These are phyloP conservation scores for Hipparchia semele DNA, from an alignment of 2,888 invertebrate genomes.

Conservation along the genomic window DNA sequence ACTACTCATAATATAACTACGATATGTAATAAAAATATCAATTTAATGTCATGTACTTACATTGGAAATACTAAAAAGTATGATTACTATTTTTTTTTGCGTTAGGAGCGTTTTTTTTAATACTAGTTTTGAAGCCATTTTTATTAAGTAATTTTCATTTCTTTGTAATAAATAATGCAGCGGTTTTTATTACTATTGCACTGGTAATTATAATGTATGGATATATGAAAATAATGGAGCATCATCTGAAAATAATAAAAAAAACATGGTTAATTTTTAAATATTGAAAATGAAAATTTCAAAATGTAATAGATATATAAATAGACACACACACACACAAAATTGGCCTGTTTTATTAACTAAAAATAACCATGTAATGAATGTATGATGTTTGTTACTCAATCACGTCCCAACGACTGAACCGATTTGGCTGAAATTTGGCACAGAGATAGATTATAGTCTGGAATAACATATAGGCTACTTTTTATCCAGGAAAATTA, in stretches of 20 bases:
- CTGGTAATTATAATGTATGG: slow-evolving; percentile 37
- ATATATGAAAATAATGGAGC: slow-evolving; percentile 39
- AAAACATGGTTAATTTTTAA: neutral
- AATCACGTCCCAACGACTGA: no score
- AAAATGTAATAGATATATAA: neutral
- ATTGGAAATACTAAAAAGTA: slow-evolving; percentile 15
- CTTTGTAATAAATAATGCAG: neutral
- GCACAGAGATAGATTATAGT: no score
- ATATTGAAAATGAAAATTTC: neutral
- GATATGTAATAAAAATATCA: slow-evolving; percentile 23
- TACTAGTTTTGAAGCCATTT: slow-evolving; percentile 12
- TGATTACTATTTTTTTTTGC: slow-evolving; percentile 1
- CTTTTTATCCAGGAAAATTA: no score
- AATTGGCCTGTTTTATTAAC: no score
- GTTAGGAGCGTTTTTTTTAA: slow-evolving; percentile 16
- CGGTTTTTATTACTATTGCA: neutral
- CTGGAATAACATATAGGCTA: no score
- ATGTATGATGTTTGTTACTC: no score
- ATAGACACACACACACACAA: no score
- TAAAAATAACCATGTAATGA: no score
- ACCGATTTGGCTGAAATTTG: no score
- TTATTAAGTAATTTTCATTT: neutral
- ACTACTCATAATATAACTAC: slow-evolving; percentile 10
- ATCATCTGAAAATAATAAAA: slow-evolving; percentile 32
- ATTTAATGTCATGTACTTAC: slow-evolving; percentile 20